Conservation (phyloP, 2,113 vertebrate genomes). For the Bufo bufo region DNA sequence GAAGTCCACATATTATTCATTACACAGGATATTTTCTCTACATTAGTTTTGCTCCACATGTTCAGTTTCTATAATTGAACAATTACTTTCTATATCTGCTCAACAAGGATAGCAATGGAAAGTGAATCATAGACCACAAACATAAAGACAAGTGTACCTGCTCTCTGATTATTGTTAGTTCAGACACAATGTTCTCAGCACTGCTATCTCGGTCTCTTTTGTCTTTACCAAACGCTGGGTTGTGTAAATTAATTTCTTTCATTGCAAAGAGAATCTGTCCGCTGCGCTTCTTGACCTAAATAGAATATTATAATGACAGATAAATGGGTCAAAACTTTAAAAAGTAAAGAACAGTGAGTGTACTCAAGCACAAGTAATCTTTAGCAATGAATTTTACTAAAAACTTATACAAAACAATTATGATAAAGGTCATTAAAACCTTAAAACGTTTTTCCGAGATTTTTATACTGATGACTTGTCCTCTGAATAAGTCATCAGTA, state of each 20-base stretch:
- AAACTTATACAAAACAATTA: background rate
- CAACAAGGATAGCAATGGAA: background rate
- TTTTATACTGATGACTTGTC: too few species aligned
- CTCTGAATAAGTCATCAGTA: too few species aligned
- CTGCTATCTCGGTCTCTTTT: slow-evolving; percentile 86
- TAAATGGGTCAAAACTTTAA: background rate
- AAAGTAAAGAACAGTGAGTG: background rate
- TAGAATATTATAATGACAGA: slow-evolving; percentile 28
- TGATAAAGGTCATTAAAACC: background rate
- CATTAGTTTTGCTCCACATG: background rate
- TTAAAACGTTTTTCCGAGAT: background rate
- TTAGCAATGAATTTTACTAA: background rate
- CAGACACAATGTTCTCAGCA: slow-evolving; percentile 86
- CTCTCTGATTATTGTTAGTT: slow-evolving; percentile 88
- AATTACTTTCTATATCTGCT: slow-evolving; percentile 9
- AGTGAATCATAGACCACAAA: background rate
- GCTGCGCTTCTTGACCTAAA: slow-evolving; percentile 82
- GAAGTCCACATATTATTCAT: background rate
- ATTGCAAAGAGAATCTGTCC: slow-evolving; percentile 85
- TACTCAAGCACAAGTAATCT: background rate
- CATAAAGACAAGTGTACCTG: slow-evolving; percentile 70
- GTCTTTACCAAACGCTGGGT: slow-evolving; percentile 87
- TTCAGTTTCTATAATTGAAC: background rate
- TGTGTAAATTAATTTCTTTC: slow-evolving; percentile 91
- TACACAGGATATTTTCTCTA: background rate